phyloP scores from a whole-genome alignment of 23 tunicate species.

The Halocynthia roretzi region DNA sequence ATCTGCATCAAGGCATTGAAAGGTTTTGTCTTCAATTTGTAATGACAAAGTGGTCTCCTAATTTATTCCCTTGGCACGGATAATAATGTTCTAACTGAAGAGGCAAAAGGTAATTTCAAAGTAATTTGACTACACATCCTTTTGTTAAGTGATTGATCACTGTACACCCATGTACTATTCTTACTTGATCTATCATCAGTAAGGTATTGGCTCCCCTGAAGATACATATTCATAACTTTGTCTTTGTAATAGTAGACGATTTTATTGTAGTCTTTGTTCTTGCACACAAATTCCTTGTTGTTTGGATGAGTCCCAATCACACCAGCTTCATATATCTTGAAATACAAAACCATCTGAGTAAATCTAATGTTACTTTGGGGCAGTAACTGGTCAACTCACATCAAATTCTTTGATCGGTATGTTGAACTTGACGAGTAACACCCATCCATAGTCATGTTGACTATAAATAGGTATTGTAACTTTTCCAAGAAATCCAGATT shows the following conservation, averaged over 20 bases:
- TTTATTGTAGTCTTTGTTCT: constrained; percentile 36
- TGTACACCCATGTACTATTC: too few relatives aligned
- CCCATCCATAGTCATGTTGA: constrained; percentile 50
- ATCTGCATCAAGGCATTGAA: too few relatives aligned
- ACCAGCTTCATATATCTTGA: constrained; percentile 57
- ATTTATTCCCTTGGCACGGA: too few relatives aligned
- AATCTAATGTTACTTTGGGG: background rate
- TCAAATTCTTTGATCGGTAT: constrained; percentile 33
- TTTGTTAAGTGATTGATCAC: too few relatives aligned
- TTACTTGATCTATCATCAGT: constrained; percentile 37
- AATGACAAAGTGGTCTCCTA: too few relatives aligned
- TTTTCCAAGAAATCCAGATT: constrained; percentile 13
- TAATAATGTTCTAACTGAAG: too few relatives aligned
- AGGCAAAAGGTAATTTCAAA: too few relatives aligned
- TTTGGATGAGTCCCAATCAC: constrained; percentile 52
- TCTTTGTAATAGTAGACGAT: constrained; percentile 37
- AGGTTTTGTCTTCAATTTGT: too few relatives aligned
- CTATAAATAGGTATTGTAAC: constrained; percentile 21
- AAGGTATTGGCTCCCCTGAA: constrained; percentile 44
- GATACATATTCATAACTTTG: constrained; percentile 19
- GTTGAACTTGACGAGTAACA: constrained; percentile 52
- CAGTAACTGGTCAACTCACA: constrained; percentile 18
- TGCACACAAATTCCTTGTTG: constrained; percentile 36
- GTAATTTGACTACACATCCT: too few relatives aligned
- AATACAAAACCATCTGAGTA: background rate